Percentiles rank a stretch among this genome's conserved stretches.
These are phyloP conservation scores for Anadara kagoshimensis DNA, from an alignment of 1,140 invertebrate genomes.

Conservation along the genomic window DNA sequence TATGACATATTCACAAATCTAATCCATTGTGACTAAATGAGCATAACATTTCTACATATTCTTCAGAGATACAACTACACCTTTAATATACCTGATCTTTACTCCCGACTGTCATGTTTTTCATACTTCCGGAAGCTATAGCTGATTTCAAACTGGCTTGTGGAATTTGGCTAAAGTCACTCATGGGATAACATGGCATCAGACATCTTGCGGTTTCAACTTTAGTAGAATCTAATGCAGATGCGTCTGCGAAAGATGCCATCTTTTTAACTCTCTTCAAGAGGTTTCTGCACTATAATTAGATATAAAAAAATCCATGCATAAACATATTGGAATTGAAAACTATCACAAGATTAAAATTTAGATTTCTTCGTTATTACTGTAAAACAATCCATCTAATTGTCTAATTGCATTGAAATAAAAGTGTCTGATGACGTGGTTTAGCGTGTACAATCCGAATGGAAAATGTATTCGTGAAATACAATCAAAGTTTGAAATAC, in stretches of 20 bases:
- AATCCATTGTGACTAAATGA: background rate
- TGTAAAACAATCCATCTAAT: background rate
- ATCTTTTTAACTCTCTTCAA: constrained; percentile 10
- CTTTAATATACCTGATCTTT: constrained; percentile 26
- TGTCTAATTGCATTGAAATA: background rate
- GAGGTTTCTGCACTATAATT: constrained; percentile 21
- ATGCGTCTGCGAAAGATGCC: constrained; percentile 14
- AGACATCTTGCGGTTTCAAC: constrained; percentile 26
- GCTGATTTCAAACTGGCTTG: constrained; percentile 11
- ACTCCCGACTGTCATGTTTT: constrained; percentile 24
- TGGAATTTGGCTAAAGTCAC: constrained; percentile 22
- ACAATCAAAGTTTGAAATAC: background rate
- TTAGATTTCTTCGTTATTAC: background rate
- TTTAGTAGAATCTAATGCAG: constrained; percentile 16
- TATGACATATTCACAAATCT: no score
- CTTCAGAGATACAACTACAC: no score
- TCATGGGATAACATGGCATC: constrained; percentile 24
- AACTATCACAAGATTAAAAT: background rate
- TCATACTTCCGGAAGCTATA: constrained; percentile 17
- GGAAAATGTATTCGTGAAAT: background rate
- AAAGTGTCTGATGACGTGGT: background rate
- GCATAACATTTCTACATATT: background rate
- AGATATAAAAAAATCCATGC: background rate
- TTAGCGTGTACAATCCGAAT: no score
- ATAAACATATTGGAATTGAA: no score